These are phyloP conservation scores for Carduelis carduelis DNA, from an alignment of 2,797 vertebrate species.

Conservation along the genomic window DNA sequence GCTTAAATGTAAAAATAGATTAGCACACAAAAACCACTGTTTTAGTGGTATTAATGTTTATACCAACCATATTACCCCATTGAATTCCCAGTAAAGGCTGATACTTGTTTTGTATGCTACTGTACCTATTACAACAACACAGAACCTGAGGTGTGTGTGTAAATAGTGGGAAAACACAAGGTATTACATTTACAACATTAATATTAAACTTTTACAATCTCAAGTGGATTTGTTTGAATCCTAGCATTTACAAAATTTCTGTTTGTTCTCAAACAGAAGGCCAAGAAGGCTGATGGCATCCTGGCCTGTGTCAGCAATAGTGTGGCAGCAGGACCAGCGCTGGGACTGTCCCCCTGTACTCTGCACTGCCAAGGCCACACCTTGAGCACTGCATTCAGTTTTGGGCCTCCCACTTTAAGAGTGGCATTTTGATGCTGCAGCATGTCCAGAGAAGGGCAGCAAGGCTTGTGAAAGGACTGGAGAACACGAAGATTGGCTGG, in stretches of 20 bases:
- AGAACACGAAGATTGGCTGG: background rate
- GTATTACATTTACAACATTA: background rate
- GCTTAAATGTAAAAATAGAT: constrained; percentile 58
- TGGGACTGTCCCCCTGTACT: background rate
- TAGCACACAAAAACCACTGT: background rate
- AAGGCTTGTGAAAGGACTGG: background rate
- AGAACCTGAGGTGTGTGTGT: background rate
- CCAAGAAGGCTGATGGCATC: background rate
- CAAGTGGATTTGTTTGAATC: background rate
- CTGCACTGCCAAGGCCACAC: background rate
- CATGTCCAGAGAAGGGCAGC: background rate
- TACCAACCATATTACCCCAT: background rate
- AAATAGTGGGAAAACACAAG: background rate
- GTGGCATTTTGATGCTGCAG: background rate
- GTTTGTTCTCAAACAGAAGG: background rate
- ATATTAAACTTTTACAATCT: background rate
- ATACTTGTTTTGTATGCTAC: background rate
- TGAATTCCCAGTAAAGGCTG: background rate
- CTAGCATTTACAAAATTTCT: background rate
- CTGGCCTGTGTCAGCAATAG: background rate
- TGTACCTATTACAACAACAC: background rate
- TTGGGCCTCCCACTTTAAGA: background rate
- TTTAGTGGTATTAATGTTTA: background rate
- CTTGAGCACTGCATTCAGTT: background rate
- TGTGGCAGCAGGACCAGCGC: background rate